Percentiles rank a stretch among this genome's conserved stretches.
These are phyloP conservation scores for Pecten maximus DNA, from an alignment of 2,888 invertebrate species.

Conservation along the genomic window DNA sequence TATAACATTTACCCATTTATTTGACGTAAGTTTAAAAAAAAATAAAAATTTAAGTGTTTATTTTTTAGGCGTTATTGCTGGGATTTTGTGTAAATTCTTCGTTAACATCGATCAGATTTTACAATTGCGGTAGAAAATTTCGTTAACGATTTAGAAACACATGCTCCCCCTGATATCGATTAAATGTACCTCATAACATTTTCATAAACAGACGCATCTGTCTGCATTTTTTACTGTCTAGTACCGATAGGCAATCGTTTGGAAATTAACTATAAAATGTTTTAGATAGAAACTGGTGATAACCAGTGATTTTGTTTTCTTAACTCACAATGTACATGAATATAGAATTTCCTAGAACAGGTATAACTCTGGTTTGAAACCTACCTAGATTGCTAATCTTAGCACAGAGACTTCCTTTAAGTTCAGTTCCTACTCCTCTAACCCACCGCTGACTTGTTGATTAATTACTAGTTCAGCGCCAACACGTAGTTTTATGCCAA, in stretches of 20 bases:
- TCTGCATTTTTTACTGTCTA: background rate
- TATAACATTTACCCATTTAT: background rate
- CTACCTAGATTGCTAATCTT: constrained; percentile 12
- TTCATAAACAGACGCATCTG: constrained; percentile 25
- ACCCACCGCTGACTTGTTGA: background rate
- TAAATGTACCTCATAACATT: background rate
- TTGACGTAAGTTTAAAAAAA: background rate
- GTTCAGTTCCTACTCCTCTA: background rate
- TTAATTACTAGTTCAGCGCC: constrained; percentile 22
- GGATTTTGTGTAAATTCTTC: constrained; percentile 8
- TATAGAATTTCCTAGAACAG: constrained; percentile 33
- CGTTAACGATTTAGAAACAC: background rate
- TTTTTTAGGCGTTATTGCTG: background rate
- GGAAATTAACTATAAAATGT: constrained; percentile 4
- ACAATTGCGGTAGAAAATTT: background rate
- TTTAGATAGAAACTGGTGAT: background rate
- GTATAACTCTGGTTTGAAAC: background rate
- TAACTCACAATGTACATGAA: constrained; percentile 33
- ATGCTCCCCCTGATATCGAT: background rate
- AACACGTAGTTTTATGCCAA: background rate
- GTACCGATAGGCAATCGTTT: background rate
- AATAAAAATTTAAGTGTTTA: background rate
- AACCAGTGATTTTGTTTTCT: constrained; percentile 14
- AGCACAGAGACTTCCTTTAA: background rate
- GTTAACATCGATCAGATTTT: background rate